Evolutionary conservation across 2,113 vertebrate species (phyloP).

Genomic region (Xyrauchen texanus): DNA sequence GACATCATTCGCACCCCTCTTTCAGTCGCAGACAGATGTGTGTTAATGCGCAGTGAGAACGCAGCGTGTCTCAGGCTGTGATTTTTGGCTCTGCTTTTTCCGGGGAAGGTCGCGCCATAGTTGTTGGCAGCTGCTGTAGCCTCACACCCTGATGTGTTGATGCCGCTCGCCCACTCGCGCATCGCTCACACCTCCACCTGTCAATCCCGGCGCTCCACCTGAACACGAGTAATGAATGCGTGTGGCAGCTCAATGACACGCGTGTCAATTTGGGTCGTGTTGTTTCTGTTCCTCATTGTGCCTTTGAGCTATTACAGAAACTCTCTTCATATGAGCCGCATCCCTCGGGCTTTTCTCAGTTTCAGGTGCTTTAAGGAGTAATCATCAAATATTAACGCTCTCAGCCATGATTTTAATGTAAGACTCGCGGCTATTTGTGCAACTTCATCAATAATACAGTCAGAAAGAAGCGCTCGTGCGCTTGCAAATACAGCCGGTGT

Average conservation of each 20-base stretch:
- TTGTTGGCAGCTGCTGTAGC: constrained; percentile 10
- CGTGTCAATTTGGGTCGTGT: not conserved
- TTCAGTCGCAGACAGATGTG: too few species aligned
- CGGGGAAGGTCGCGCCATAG: constrained; percentile 9
- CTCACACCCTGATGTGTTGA: constrained; percentile 10
- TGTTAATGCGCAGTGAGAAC: too few species aligned
- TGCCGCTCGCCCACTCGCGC: constrained; percentile 18
- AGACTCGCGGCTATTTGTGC: not conserved
- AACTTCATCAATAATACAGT: not conserved
- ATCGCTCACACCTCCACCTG: constrained; percentile 37
- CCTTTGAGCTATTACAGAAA: not conserved
- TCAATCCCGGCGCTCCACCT: constrained; percentile 20
- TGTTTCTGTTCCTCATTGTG: not conserved
- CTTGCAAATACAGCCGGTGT: not conserved
- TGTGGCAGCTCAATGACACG: not conserved
- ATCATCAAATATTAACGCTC: not conserved
- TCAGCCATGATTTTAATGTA: not conserved
- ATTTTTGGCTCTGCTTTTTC: too few species aligned
- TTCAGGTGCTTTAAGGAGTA: not conserved
- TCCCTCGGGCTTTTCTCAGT: too few species aligned
- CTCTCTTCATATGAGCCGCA: not conserved
- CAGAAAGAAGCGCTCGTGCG: too few species aligned
- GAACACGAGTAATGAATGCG: constrained; percentile 10
- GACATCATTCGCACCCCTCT: too few species aligned
- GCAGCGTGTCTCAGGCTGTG: too few species aligned